Base-by-base conservation (phyloP, 2,888 invertebrate species). In the Megastigmus dorsalis region DNA sequence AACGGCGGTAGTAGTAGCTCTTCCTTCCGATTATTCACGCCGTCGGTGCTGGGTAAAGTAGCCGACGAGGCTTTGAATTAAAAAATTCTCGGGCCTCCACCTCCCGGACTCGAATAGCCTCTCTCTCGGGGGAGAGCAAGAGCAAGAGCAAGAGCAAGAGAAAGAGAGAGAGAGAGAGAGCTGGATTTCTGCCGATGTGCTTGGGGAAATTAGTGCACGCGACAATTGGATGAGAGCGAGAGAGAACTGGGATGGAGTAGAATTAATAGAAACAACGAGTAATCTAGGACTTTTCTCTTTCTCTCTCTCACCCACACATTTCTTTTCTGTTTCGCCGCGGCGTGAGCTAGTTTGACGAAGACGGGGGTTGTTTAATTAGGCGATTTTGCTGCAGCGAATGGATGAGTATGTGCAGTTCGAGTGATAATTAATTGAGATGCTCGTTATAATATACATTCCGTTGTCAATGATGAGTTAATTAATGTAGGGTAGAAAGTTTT, bases 1-100 rank as follows among this genome's bases (percentile, higher is more conserved):
- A 18, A 23, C 18, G 7, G 13, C 2, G 3, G 20, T 0, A 5
- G n/a, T 18, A 2, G 36, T 3, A 2, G 55, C 1, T 20, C 28
- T 26, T 38, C 4, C 7, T 28, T 30, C 13, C 52, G 60, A 52
- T 69, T 69, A 69, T 69, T 54, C 69, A 54, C 69, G 52, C 33
- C 54, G 18, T 38, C 38, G 13, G 18, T 23, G 41, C 15, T 15
- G 43, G 41, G 30, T 43, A 72, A 65, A 65, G 65, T 50, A 63
- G 65, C 57, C 57, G 48, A 43, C 3, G 38, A n/a, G 7, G 52
- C 38, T 48, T 48, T 23, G 62, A 66, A 71, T 65, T 65, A 65
- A 72, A 66, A 69, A 59, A 59, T 59, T 52, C 33, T 55, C 48
- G n/a, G n/a, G n/a, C n/a, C n/a, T n/a, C n/a, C n/a, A n/a, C n/a